Percentiles rank a stretch among this genome's conserved stretches.
Evolutionary conservation across 2,113 vertebrate genomes (phyloP).

Genomic region (Lophotis ruficrista): DNA sequence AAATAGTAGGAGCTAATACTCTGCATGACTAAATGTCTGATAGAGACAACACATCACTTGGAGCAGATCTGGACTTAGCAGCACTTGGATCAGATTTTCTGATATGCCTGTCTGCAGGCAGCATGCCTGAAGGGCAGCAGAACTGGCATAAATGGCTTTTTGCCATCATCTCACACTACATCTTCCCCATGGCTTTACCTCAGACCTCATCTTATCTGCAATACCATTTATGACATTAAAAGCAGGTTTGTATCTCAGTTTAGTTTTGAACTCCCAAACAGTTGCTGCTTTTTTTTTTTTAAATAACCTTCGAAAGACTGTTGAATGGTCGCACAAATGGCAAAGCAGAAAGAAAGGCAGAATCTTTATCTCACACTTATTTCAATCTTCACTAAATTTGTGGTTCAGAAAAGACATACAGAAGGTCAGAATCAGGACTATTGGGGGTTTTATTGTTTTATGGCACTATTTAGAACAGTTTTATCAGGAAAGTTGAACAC

Average conservation of each 20-base stretch:
- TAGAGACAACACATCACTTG: neutral
- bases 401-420: neutral
- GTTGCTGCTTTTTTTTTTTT: neutral
- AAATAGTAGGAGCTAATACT: constrained; percentile 6
- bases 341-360: neutral
- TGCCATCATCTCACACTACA: neutral
- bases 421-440: neutral
- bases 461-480: neutral
- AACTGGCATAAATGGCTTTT: neutral
- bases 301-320: neutral
- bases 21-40: neutral
- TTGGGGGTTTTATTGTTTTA: neutral
- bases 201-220: neutral
- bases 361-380: neutral
- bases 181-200: neutral
- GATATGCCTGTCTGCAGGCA: neutral
- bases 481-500: neutral
- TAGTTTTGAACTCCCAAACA: neutral
- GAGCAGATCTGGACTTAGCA: neutral
- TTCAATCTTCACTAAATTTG: neutral
- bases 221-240: neutral
- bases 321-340: neutral
- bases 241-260: neutral
- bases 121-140: neutral
- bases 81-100: neutral